Conservation (phyloP, 2,113 vertebrate species). For the Melierax canorus region DNA sequence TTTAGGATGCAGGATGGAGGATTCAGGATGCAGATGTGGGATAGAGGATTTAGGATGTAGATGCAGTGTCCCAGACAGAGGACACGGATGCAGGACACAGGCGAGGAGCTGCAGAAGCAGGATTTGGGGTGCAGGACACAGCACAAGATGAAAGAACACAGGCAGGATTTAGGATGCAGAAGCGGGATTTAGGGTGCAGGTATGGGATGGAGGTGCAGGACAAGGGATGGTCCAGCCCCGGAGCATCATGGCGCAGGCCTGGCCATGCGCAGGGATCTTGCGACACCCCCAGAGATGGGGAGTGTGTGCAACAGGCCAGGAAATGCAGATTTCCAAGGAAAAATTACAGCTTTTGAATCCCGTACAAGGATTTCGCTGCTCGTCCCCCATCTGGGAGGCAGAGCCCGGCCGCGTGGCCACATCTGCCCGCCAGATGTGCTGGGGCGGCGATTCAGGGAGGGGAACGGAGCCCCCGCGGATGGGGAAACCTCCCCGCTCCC, state of each 20-base stretch:
- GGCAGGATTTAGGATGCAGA: not conserved
- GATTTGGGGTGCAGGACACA: not conserved
- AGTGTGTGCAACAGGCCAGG: not conserved
- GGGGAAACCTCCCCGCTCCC: not conserved
- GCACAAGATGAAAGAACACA: not conserved
- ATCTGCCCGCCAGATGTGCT: slow-evolving; percentile 71
- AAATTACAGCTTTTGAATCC: not conserved
- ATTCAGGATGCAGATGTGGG: not conserved
- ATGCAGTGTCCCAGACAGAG: not conserved
- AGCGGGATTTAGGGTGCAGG: not conserved
- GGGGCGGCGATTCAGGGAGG: not conserved
- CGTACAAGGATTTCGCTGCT: not conserved
- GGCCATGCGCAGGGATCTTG: rapidly evolving
- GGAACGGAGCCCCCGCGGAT: not conserved
- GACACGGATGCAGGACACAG: not conserved
- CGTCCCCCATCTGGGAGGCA: slow-evolving; percentile 67
- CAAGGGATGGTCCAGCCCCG: not conserved
- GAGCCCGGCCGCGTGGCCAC: not conserved
- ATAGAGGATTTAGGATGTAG: not conserved
- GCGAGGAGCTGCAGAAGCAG: not conserved
- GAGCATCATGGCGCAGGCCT: rapidly evolving
- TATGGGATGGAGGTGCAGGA: not conserved
- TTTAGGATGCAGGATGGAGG: not conserved
- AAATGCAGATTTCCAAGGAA: not conserved
- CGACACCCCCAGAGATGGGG: not conserved